phyloP scores from a whole-genome alignment of 35 echinoderm and acorn worm genomes.

The Lytechinus variegatus region DNA sequence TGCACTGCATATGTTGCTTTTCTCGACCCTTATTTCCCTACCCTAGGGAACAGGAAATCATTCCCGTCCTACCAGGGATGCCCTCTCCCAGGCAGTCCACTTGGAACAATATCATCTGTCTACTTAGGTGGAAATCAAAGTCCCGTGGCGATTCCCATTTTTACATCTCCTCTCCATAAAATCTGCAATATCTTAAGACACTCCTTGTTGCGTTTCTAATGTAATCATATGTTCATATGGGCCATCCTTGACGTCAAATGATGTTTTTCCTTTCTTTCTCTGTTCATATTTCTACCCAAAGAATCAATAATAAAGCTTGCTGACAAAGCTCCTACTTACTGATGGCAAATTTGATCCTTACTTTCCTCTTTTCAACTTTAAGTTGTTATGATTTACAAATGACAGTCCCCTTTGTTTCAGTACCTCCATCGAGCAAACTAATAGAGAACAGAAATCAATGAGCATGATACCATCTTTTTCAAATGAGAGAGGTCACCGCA shows the following conservation, averaged over 20 bases:
- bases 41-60: background rate
- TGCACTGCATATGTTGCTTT: background rate
- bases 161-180: background rate
- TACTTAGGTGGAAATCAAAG: background rate
- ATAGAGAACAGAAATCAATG: background rate
- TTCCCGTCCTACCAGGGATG: background rate
- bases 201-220: slow-evolving; percentile 11
- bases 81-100: background rate
- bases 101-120: background rate
- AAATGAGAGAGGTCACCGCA: background rate
- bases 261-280: slow-evolving; percentile 19
- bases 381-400: background rate
- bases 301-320: background rate
- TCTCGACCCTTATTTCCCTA: background rate
- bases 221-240: background rate
- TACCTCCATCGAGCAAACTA: background rate
- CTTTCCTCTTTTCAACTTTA: background rate
- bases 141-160: background rate
- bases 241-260: slow-evolving; percentile 9
- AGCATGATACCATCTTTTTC: background rate
- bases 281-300: background rate
- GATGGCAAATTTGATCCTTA: background rate
- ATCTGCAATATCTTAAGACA: background rate
- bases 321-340: background rate
- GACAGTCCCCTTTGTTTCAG: background rate